Evolutionary conservation across 2,888 invertebrate genomes (phyloP), one percentile per base, ranked within the genome.

Genomic region (Phania funesta): DNA sequence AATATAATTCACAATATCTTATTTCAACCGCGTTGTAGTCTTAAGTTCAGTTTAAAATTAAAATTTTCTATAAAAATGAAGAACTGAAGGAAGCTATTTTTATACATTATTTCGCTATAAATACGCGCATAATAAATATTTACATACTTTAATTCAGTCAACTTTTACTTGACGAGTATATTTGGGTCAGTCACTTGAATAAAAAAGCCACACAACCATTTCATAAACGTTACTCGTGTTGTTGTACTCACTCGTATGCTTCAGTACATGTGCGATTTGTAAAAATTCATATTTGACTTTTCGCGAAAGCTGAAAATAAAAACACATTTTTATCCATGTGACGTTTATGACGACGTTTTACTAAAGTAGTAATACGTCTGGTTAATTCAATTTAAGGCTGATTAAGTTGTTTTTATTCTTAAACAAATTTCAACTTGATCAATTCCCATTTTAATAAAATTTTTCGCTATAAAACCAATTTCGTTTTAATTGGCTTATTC

Each of bases 291-390:
- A 60, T 58, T 73, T 62, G 16, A 52, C 4, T 22, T 3, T 16
- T n/a, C n/a, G 16, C 9, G 68, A 38, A 54, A 22, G 44, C 18
- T 16, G n/a, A 32, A 16, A 18, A 52, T 13, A n/a, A 18, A 41
- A 20, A 48, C 76, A 68, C 77, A 77, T 68, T 60, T 18, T 26
- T 54, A 54, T 68, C 22, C 60, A 68, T 68, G 68, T 68, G 68
- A 70, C 32, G 24, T n/a, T 50, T 58, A 58, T 60, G 50, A 58
- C 48, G 50, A 58, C 48, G 60, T 44, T 60, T 44, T 46, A 65
- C 18, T 74, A 7, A 16, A 44, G 22, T 32, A 50, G 44, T 48
- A 29, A 50, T 8, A 8, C 46, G 18, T 54, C 46, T 46, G 60
- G 32, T 22, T 60, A 62, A 62, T 38, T 70, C 26, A 44, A 35